A percentile compares a stretch with the other conserved stretches of the same genome.
Evolutionary conservation across 2,113 vertebrate species (phyloP).

Genomic region (Suncus etruscus): DNA sequence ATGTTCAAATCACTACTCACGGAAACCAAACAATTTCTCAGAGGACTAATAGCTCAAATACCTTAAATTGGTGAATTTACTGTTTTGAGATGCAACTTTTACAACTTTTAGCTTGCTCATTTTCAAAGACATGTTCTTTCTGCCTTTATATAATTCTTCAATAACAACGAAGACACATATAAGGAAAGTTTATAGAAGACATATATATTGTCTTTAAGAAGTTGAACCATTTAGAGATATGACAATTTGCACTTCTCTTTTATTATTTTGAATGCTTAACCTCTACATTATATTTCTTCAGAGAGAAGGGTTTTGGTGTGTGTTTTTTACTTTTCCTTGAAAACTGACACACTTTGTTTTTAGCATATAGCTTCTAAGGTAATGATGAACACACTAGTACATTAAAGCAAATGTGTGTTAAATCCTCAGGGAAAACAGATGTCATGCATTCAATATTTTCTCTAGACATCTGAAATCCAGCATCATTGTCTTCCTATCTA

Average conservation of each 20-base stretch:
- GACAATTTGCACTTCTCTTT: slow-evolving; percentile 37
- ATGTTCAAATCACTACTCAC: neutral
- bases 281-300: slow-evolving; percentile 13
- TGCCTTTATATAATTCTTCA: slow-evolving; percentile 36
- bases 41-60: slow-evolving; percentile 60
- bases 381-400: slow-evolving; percentile 59
- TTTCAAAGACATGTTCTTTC: slow-evolving; percentile 53
- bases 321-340: slow-evolving; percentile 45
- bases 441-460: slow-evolving; percentile 54
- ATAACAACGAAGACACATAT: neutral
- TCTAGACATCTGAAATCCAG: slow-evolving; percentile 76
- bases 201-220: slow-evolving; percentile 10
- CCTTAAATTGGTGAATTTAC: slow-evolving; percentile 45
- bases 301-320: slow-evolving; percentile 45
- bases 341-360: slow-evolving; percentile 71
- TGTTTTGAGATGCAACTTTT: slow-evolving; percentile 47
- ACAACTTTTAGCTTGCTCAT: slow-evolving; percentile 58
- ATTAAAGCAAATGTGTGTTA: slow-evolving; percentile 72
- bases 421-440: slow-evolving; percentile 62
- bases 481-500: slow-evolving; percentile 53
- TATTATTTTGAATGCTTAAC: slow-evolving; percentile 44
- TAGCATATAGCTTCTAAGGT: slow-evolving; percentile 52
- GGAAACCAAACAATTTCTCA: slow-evolving; percentile 48
- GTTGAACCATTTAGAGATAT: slow-evolving; percentile 32
- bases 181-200: neutral